Base-by-base conservation (phyloP, 2,888 invertebrate species). In the Ophion ventricosus region DNA sequence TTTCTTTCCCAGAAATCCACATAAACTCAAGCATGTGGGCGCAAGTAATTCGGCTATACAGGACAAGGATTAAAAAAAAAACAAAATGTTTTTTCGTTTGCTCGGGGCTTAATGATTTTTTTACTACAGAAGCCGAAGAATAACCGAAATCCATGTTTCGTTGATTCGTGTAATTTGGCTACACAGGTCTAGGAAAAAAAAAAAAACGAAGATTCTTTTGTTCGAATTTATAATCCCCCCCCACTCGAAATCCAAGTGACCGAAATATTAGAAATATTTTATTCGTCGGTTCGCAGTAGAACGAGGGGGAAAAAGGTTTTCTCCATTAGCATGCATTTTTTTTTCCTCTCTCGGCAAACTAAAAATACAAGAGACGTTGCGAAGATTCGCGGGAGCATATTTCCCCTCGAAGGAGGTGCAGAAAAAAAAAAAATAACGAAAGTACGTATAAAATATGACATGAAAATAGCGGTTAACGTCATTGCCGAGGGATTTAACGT, bases 391-490 rank as follows among this genome's bases (percentile, higher is more conserved):
- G 35, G 7, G 35, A 35, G 35, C 35, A 8, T 40, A 23, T 66
- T 66, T 40, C 7, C 23, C 11, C 20, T 23, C 8, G 10, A 64
- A 23, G 11, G 10, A 64, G 40, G 11, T 29, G 29, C 4, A 26
- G 25, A 8, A 49, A 49, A 78, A 35, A 69, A 61, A 10, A 2
- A 67, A 26, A 66, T 8, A n/a, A n/a, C n/a, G 57, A 54, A 78
- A 70, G 61, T 20, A 70, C 64, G 40, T 23, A 64, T 64, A 75
- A 75, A 75, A 75, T 66, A 29, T 75, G 63, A 69, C 67, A 69
- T 77, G 77, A 77, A 77, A 77, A 77, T 77, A 69, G 76, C 63
- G 59, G 25, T 77, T 67, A 73, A 80, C 73, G 80, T 80, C 66
- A 80, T 80, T 74, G 67, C 29, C 56, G 59, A 67, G 59, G 67